phyloP scores from a whole-genome alignment of 2,797 vertebrate genomes.

The Cuniculus paca region DNA sequence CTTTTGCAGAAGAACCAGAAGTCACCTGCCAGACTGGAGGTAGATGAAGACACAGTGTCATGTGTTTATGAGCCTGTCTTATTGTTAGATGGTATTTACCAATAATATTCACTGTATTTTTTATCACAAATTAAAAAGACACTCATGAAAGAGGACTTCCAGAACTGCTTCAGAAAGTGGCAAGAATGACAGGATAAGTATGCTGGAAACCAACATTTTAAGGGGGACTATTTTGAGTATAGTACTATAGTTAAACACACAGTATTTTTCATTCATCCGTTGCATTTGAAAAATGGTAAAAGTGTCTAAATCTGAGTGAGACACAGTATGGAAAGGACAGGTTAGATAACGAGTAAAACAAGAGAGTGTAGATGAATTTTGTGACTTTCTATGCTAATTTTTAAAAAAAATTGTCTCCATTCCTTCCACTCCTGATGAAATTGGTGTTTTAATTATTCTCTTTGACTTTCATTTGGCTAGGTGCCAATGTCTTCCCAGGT shows the following conservation, averaged over 20 bases:
- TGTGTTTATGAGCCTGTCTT: not conserved
- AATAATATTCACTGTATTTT: not conserved
- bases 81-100: not conserved
- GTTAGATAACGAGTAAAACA: not conserved
- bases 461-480: not conserved
- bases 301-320: not conserved
- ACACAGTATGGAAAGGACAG: not conserved
- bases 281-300: not conserved
- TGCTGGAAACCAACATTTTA: not conserved
- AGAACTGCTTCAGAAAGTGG: not conserved
- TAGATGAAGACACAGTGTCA: not conserved
- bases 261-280: not conserved
- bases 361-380: not conserved
- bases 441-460: not conserved
- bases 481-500: not conserved
- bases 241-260: not conserved
- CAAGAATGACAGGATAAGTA: not conserved
- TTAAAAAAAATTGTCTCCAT: not conserved
- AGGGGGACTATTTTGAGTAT: not conserved
- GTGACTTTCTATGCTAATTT: not conserved
- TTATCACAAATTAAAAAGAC: not conserved
- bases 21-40: not conserved
- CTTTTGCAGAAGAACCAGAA: not conserved
- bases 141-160: not conserved
- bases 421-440: constrained; percentile 16